Evolutionary conservation across 2,797 vertebrate genomes (phyloP).

Genomic region (Babyrousa celebensis): DNA sequence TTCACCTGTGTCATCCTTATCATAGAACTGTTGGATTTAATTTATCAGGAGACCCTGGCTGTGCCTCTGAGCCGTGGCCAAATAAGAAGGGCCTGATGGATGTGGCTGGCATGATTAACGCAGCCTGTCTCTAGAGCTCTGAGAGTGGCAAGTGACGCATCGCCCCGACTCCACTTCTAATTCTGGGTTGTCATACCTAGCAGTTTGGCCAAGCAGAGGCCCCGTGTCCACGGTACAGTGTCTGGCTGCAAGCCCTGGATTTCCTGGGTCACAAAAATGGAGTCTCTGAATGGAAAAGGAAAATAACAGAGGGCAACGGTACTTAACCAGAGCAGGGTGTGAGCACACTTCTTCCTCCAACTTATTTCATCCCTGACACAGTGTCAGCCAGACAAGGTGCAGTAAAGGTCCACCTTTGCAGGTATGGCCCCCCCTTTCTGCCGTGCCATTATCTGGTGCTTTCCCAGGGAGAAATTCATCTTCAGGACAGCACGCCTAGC

Average conservation of each 20-base stretch:
- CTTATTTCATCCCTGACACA: not conserved
- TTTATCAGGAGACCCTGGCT: slow-evolving; percentile 77
- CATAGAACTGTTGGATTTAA: slow-evolving; percentile 71
- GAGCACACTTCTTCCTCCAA: not conserved
- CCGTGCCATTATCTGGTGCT: not conserved
- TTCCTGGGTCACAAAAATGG: slow-evolving; percentile 72
- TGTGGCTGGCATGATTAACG: slow-evolving; percentile 73
- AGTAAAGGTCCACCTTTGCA: not conserved
- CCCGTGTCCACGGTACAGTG: not conserved
- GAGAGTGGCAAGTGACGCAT: not conserved
- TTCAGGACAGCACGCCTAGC: not conserved
- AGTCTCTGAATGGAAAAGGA: slow-evolving; percentile 40
- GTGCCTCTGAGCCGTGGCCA: slow-evolving; percentile 72
- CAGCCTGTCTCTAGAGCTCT: slow-evolving; percentile 52
- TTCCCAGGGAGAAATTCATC: slow-evolving; percentile 57
- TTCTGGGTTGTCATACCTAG: not conserved
- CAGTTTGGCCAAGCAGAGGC: slow-evolving; percentile 15
- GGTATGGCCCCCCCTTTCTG: not conserved
- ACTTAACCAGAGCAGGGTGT: not conserved
- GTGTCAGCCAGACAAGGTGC: not conserved
- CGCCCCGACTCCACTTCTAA: slow-evolving; percentile 56
- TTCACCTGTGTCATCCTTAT: slow-evolving; percentile 70
- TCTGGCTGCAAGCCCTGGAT: slow-evolving; percentile 63
- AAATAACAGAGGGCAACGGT: not conserved
- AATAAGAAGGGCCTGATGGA: slow-evolving; percentile 66